Evolutionary conservation across 1,140 invertebrate genomes (phyloP), one percentile per base, ranked within the genome.

Genomic region (Tigriopus japonicus): DNA sequence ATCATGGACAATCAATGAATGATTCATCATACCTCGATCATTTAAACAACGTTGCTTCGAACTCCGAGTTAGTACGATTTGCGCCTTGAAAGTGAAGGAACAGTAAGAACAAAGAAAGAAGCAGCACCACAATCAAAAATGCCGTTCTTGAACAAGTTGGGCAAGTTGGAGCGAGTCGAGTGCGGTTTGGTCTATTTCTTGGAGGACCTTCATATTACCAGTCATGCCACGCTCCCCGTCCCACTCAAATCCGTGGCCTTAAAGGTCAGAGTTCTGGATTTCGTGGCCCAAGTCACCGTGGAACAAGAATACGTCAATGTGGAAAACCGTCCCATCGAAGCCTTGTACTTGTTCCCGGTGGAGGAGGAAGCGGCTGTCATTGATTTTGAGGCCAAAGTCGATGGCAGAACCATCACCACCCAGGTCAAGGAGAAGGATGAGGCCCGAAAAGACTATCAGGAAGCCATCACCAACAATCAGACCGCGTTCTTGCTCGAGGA

Each of bases 401-500:
- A 73, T 64, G 70, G 67, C 42, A 72, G 72, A 59, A 71, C 72
- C 63, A 68, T 74, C 15, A 64, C 73, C 19, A 56, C 17, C 19
- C 21, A n/a, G 53, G 73, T 75, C 45, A 75, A 76, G 63, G 73
- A 74, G 59, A 74, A 75, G 59, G 70, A 75, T 65, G 67, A 65
- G 42, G 74, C 74, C 6, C 69, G 71, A 54, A 64, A 64, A 24
- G 72, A 74, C 56, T 76, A 76, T 66, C 71, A 70, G 63, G 67
- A 74, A 62, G 74, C 74, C 12, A 67, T 76, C 43, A 64, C 28
- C 28, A 35, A 70, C 64, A 66, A 72, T 23, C 71, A 76, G 65
- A 73, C 74, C 10, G 75, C 73, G 3, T 76, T 76, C 63, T 65
- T 77, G 10, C 73, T 73, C 65, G 74, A 75, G 65, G 69, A 73